Evolutionary conservation across 2,888 invertebrate genomes (phyloP), one percentile per base, ranked within the genome.

Genomic region (Melanostoma scalare): DNA sequence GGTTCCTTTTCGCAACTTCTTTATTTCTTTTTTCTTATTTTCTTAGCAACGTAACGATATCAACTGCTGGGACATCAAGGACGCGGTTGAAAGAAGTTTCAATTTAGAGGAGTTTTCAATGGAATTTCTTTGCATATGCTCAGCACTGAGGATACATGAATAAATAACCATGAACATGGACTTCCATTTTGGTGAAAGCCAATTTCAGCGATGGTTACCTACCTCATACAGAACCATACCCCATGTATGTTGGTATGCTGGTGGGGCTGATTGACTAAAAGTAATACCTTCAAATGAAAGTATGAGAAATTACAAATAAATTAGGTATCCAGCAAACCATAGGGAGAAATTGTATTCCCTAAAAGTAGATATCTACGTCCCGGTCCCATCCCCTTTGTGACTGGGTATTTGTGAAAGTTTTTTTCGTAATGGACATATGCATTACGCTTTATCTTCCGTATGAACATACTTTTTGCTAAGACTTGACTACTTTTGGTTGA

Each of bases 251-350:
- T 1, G 20, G 20, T 20, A 20, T 20, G 20, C 20, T 20, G 20
- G 1, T 0, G 20, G 20, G 20, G 20, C 20, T 20, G 20, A 20
- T 20, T 20, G 20, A 3, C 50, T 31, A 38, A 63, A 63, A 63
- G 63, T 8, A 60, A 73, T 46, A 60, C 55, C 63, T 20, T 1
- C 20, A 20, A 73, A 58, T 9, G 52, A 63, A 72, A 65, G 73
- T 77, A 77, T 77, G 46, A 82, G 69, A 78, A 73, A 74, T 82
- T 78, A 69, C 58, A 69, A 73, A 78, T 73, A 73, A 74, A 78
- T 73, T 73, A 82, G 58, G 69, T 69, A 78, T 78, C 65, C 48
- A 73, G 78, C 63, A 65, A 82, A 69, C 36, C 58, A 36, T 48
- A 31, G 40, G 9, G 5, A 48, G 40, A 71, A 60, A 65, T 20